A percentile compares a stretch with the other conserved stretches of the same genome.
Conservation (phyloP, 2,888 invertebrate species). For the Cerceris ruficornis region DNA sequence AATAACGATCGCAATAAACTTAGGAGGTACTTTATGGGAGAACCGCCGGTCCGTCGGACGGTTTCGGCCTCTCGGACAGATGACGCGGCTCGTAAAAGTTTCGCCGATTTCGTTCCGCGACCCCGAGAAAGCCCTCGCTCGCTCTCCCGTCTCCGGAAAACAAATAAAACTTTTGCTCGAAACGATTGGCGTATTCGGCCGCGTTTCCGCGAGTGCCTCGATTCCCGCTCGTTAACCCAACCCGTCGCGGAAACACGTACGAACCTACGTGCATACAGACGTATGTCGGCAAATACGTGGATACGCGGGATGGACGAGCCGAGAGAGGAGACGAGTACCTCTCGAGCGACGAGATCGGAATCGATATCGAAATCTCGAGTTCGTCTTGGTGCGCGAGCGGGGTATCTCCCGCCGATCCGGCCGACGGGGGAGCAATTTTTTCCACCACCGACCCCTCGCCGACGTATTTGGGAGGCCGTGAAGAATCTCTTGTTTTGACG, state of each 20-base stretch:
- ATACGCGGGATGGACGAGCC: neutral
- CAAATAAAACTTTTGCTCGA: too few relatives aligned
- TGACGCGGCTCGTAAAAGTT: conserved; percentile 64
- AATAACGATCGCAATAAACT: conserved; percentile 68
- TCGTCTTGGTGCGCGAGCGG: too few relatives aligned
- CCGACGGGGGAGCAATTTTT: conserved; percentile 3
- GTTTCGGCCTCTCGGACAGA: conserved; percentile 54
- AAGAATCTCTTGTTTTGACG: conserved; percentile 81
- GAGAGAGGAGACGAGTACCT: too few relatives aligned
- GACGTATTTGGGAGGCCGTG: conserved; percentile 63
- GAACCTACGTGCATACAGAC: too few relatives aligned
- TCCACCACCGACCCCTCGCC: neutral
- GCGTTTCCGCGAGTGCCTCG: too few relatives aligned
- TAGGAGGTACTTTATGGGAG: conserved; percentile 64
- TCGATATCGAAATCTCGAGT: too few relatives aligned
- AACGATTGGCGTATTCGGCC: too few relatives aligned
- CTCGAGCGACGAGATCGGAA: too few relatives aligned
- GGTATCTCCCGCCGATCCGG: too few relatives aligned
- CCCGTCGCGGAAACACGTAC: neutral
- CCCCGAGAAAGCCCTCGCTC: neutral
- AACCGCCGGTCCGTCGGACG: conserved; percentile 38
- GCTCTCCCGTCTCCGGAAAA: too few relatives aligned
- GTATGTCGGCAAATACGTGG: too few relatives aligned
- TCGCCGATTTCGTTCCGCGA: conserved; percentile 44
- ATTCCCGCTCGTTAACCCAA: neutral